These are phyloP conservation scores for Pungitius pungitius DNA, from an alignment of 2,113 vertebrate species.

Conservation along the genomic window DNA sequence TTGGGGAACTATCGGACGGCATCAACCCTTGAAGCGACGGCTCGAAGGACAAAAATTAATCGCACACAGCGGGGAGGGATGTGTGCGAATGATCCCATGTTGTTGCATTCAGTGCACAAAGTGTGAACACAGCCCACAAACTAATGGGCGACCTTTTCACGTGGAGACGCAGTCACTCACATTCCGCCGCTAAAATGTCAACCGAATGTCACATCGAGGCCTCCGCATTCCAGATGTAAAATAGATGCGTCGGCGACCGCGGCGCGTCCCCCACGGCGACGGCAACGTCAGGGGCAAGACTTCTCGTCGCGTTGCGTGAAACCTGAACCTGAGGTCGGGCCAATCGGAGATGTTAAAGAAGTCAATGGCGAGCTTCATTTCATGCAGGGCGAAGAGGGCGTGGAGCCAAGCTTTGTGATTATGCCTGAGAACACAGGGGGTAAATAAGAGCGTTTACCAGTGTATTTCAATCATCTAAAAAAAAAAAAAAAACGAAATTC, in stretches of 20 bases:
- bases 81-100: slow-evolving; percentile 14
- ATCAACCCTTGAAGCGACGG: slow-evolving; percentile 15
- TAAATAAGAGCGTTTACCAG: slow-evolving; percentile 71
- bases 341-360: no score
- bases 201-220: slow-evolving; percentile 74
- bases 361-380: no score
- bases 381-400: slow-evolving; percentile 63
- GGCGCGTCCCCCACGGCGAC: no score
- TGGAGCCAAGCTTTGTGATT: slow-evolving; percentile 66
- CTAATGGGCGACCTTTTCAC: slow-evolving; percentile 65
- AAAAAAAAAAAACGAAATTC: slow-evolving; percentile 62
- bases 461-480: no score
- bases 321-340: no score
- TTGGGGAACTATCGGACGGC: not conserved
- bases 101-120: slow-evolving; percentile 28
- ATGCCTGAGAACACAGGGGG: slow-evolving; percentile 60
- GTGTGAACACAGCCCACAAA: slow-evolving; percentile 51
- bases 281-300: no score
- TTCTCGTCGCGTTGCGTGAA: no score
- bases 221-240: slow-evolving; percentile 39
- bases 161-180: slow-evolving; percentile 63
- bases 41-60: slow-evolving; percentile 42
- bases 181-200: slow-evolving; percentile 73
- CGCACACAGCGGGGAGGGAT: slow-evolving; percentile 3
- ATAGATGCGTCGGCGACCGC: no score